Conservation (phyloP, 1,140 invertebrate species). For the Platyscapa corneri region DNA sequence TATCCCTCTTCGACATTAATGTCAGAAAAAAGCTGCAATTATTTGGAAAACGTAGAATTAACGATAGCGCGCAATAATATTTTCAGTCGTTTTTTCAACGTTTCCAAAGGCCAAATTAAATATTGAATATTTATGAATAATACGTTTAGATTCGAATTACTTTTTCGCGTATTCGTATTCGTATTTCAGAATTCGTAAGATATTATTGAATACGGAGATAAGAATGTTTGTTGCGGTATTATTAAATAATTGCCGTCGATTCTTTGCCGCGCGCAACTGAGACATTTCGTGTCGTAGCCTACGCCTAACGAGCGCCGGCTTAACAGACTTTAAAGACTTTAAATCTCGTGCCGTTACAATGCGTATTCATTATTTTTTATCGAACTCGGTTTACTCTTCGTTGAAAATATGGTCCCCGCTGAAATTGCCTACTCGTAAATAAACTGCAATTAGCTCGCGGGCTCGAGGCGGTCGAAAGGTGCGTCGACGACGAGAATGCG, state of each 20-base stretch:
- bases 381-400: neutral
- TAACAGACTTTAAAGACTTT: slow-evolving; percentile 2
- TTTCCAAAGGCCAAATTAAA: neutral
- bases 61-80: neutral
- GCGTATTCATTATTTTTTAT: slow-evolving; percentile 21
- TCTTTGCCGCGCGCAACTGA: neutral
- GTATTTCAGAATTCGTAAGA: neutral
- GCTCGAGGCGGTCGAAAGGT: too few relatives aligned
- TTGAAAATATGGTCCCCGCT: slow-evolving; percentile 42
- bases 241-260: neutral
- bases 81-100: neutral
- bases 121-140: neutral
- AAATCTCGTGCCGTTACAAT: slow-evolving; percentile 29
- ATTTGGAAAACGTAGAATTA: neutral
- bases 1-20: too few relatives aligned
- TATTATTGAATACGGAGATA: neutral
- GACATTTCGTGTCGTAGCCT: neutral
- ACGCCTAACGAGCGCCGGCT: neutral
- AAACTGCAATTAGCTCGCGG: neutral
- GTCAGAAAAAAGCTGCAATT: too few relatives aligned
- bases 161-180: neutral
- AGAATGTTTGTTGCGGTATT: neutral
- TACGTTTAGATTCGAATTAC: neutral
- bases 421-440: slow-evolving; percentile 39
- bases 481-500: too few relatives aligned